Evolutionary conservation across 1,140 invertebrate species (phyloP).

Genomic region (Heliothis virescens): DNA sequence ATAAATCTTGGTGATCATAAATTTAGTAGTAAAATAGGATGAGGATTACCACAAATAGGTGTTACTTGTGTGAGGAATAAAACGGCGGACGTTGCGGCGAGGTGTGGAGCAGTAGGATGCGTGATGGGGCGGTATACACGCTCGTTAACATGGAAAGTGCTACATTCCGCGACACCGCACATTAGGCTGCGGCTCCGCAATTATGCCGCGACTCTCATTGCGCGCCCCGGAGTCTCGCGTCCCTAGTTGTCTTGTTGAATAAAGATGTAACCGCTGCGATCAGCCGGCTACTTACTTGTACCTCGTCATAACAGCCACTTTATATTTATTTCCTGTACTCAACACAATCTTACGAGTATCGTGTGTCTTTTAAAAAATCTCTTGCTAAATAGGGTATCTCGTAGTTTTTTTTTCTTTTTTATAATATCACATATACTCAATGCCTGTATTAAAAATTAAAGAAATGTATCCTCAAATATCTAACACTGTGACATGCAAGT

Average conservation of each 20-base stretch:
- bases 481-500: constrained; percentile 9
- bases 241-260: constrained; percentile 41
- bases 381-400: too few species aligned
- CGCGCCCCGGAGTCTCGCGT: constrained; percentile 23
- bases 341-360: background rate
- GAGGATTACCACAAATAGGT: constrained; percentile 72
- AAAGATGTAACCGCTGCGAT: constrained; percentile 45
- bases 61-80: constrained; percentile 64
- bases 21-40: constrained; percentile 65
- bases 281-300: constrained; percentile 10
- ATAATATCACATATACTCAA: too few species aligned
- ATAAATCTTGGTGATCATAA: constrained; percentile 58
- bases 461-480: background rate
- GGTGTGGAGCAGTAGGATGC: constrained; percentile 43
- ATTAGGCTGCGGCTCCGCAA: constrained; percentile 65
- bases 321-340: constrained; percentile 12
- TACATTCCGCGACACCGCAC: constrained; percentile 68
- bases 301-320: background rate
- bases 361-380: too few species aligned
- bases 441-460: background rate
- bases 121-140: constrained; percentile 57
- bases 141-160: constrained; percentile 71
- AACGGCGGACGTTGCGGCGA: constrained; percentile 63
- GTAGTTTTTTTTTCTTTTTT: too few species aligned
- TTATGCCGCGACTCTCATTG: constrained; percentile 53